A percentile compares a stretch with the other conserved stretches of the same genome.
phyloP scores from a whole-genome alignment of 1,140 invertebrate species.

The Bursaphelenchus mucronatus region DNA sequence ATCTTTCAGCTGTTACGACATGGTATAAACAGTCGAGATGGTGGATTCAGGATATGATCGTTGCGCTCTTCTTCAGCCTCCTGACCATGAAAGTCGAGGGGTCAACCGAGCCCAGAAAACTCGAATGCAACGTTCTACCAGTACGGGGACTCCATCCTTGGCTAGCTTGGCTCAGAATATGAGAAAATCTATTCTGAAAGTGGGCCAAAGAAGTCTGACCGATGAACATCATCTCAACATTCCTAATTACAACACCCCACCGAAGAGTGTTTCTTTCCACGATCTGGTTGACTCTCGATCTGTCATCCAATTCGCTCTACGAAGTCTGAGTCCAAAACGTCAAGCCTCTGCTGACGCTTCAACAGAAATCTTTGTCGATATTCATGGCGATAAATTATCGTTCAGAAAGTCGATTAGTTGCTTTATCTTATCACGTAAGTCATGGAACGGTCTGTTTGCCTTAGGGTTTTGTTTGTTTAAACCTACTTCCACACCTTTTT shows the following conservation, averaged over 20 bases:
- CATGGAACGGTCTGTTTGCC: no score
- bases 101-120: neutral
- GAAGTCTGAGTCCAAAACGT: constrained; percentile 18
- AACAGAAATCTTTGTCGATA: neutral
- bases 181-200: constrained; percentile 3
- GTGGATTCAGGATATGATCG: no score
- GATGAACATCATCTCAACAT: neutral
- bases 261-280: constrained; percentile 21
- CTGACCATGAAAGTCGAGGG: no score
- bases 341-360: constrained; percentile 1
- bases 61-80: no score
- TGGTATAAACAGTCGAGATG: no score
- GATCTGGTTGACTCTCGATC: constrained; percentile 13
- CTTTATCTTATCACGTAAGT: constrained; percentile 15
- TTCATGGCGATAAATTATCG: constrained; percentile 3
- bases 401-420: constrained; percentile 7
- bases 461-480: no score
- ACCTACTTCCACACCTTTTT: no score
- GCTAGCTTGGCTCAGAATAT: neutral
- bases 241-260: neutral
- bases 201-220: neutral
- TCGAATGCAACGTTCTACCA: constrained; percentile 8
- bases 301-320: constrained; percentile 11
- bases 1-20: no score
- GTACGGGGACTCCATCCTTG: constrained; percentile 13